These are phyloP conservation scores for Aethina tumida DNA, from an alignment of 1,140 invertebrate species.

Conservation along the genomic window DNA sequence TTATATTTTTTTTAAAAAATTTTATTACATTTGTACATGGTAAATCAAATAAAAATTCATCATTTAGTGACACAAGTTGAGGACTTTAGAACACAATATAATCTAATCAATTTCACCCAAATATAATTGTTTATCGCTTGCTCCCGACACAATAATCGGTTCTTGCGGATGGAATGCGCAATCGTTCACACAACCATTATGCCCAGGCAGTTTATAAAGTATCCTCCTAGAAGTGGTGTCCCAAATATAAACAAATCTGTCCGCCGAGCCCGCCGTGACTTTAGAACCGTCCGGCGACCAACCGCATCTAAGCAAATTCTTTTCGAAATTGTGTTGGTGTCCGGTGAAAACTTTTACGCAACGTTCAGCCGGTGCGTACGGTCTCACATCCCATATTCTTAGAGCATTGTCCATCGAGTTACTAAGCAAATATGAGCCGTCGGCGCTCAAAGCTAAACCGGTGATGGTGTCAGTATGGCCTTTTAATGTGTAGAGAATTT, in stretches of 20 bases:
- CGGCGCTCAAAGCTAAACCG: conserved; percentile 82
- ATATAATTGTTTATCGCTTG: conserved; percentile 94
- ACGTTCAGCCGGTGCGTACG: conserved; percentile 78
- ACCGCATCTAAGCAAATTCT: conserved; percentile 77
- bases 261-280: conserved; percentile 81
- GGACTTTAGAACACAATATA: no score
- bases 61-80: no score
- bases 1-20: no score
- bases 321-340: conserved; percentile 97
- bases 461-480: conserved; percentile 93
- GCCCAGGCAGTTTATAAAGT: conserved; percentile 94
- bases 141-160: conserved; percentile 86
- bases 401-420: conserved; percentile 96
- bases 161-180: conserved; percentile 94
- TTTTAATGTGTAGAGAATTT: conserved; percentile 73
- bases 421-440: conserved; percentile 89
- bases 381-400: conserved; percentile 71
- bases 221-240: conserved; percentile 86
- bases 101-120: conserved; percentile 90
- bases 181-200: conserved; percentile 95
- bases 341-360: conserved; percentile 81
- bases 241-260: conserved; percentile 95
- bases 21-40: no score
- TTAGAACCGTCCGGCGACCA: conserved; percentile 86
- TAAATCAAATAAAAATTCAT: no score